phyloP scores from a whole-genome alignment of 2,113 vertebrate genomes.

The Microtus pennsylvanicus region DNA sequence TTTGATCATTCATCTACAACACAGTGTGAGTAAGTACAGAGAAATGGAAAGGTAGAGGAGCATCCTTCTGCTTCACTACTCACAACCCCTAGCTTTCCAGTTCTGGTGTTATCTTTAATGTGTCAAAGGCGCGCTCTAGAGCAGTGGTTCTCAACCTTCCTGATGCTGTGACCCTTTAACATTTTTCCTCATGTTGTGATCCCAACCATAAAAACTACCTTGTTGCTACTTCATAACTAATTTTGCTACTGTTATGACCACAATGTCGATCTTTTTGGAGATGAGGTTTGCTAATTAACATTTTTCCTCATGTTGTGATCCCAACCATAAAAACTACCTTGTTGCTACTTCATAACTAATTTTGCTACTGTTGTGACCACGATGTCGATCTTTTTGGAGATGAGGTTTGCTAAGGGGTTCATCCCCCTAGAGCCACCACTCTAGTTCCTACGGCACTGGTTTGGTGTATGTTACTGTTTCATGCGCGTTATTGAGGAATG shows the following conservation, averaged over 20 bases:
- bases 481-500: slow-evolving; percentile 9
- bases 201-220: background rate
- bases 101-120: background rate
- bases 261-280: background rate
- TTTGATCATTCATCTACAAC: background rate
- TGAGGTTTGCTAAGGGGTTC: no score
- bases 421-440: background rate
- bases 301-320: no score
- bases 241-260: background rate
- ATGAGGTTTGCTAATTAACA: background rate
- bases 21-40: background rate
- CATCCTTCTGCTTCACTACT: background rate
- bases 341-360: no score
- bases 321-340: no score
- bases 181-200: background rate
- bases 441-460: background rate
- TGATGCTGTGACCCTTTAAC: background rate
- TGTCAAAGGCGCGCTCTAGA: background rate
- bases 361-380: no score
- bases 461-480: background rate
- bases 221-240: background rate
- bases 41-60: background rate
- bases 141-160: background rate
- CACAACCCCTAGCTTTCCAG: background rate
- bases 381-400: no score